phyloP scores from a whole-genome alignment of 2,797 vertebrate species.

The Allobates femoralis region DNA sequence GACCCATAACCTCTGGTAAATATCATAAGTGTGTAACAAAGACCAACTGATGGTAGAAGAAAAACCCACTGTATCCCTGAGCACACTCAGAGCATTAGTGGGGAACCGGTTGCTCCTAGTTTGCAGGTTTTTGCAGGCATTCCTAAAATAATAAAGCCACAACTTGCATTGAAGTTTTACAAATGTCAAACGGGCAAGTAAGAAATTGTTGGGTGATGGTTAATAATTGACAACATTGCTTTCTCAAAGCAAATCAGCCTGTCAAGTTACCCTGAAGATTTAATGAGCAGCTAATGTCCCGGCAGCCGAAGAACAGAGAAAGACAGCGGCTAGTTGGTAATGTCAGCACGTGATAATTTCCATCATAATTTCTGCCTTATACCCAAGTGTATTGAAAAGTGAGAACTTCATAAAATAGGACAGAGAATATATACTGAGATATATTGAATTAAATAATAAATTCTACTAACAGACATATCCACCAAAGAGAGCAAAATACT shows the following conservation, averaged over 20 bases:
- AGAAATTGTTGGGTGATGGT: constrained; percentile 52
- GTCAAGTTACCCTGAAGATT: constrained; percentile 60
- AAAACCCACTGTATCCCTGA: not conserved
- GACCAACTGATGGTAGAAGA: not conserved
- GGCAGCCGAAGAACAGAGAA: not conserved
- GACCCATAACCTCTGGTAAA: not conserved
- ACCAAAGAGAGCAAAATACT: no score
- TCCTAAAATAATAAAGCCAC: not conserved
- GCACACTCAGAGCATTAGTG: not conserved
- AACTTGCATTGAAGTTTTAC: not conserved
- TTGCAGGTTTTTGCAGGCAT: not conserved
- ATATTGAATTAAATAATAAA: no score
- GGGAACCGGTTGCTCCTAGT: not conserved
- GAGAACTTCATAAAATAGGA: no score
- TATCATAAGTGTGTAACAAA: not conserved
- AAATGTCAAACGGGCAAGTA: constrained; percentile 55
- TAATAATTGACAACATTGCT: constrained; percentile 59
- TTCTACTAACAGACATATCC: no score
- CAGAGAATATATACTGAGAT: no score
- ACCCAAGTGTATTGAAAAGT: no score
- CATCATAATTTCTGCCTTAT: not conserved
- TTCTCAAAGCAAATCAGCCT: constrained; percentile 60
- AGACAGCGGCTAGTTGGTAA: not conserved
- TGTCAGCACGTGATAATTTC: not conserved
- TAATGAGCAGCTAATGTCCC: constrained; percentile 55